Evolutionary conservation across 2,797 vertebrate species (phyloP).

Genomic region (Myioborus melanocephalus): DNA sequence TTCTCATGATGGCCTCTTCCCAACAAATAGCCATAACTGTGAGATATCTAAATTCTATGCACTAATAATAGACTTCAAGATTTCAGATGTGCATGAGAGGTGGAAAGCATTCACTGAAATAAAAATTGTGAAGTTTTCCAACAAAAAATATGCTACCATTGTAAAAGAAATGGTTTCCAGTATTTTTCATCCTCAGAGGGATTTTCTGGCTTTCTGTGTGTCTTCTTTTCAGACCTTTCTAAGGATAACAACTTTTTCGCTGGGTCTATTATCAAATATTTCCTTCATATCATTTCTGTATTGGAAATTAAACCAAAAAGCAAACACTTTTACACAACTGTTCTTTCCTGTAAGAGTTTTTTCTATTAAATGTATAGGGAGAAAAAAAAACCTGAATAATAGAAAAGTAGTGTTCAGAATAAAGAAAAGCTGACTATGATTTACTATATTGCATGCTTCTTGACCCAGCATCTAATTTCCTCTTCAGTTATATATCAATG

Average conservation of each 20-base stretch:
- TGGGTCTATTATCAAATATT: not conserved
- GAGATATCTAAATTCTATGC: not conserved
- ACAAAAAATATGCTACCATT: accelerated
- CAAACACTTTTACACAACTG: not conserved
- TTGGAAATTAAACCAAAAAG: not conserved
- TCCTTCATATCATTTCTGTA: not conserved
- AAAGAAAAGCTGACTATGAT: not conserved
- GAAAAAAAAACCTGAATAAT: accelerated
- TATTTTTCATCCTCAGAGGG: not conserved
- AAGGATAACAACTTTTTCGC: not conserved
- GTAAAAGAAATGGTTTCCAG: not conserved
- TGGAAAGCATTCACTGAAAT: not conserved
- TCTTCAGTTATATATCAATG: not conserved
- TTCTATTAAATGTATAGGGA: not conserved
- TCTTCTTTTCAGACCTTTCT: not conserved
- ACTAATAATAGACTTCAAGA: not conserved
- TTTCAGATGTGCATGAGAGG: not conserved
- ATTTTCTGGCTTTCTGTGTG: not conserved
- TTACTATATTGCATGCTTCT: not conserved
- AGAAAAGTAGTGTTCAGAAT: not conserved
- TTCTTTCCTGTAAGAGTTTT: not conserved
- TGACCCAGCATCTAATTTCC: not conserved
- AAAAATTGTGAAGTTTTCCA: not conserved
- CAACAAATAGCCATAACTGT: not conserved
- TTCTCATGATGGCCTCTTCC: not conserved